A percentile compares a stretch with the other conserved stretches of the same genome.
Conservation (phyloP, 2,888 invertebrate genomes). For the Rotaria magnacalcarata region DNA sequence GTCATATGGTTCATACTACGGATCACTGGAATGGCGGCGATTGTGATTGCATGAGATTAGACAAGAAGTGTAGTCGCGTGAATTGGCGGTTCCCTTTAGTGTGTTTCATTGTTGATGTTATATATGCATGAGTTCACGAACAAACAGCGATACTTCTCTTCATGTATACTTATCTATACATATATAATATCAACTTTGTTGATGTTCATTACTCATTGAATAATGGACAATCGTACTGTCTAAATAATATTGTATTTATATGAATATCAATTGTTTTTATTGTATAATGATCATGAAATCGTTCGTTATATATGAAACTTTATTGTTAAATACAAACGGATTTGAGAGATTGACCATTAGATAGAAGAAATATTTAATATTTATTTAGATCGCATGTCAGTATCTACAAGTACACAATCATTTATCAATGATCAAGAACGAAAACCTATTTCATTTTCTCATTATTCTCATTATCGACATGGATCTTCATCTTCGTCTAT, state of each 20-base stretch:
- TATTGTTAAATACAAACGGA: too few species aligned
- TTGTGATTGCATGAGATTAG: neutral
- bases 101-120: neutral
- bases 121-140: neutral
- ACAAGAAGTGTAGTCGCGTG: neutral
- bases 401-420: neutral
- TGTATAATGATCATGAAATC: neutral
- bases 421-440: neutral
- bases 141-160: neutral
- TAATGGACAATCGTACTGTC: neutral
- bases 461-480: slow-evolving; percentile 23
- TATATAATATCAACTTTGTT: too few species aligned
- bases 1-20: neutral
- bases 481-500: neutral
- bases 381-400: neutral
- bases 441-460: slow-evolving; percentile 1
- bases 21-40: neutral
- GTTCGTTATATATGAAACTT: too few species aligned
- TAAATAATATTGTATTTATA: neutral
- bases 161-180: too few species aligned
- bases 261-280: neutral
- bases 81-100: neutral
- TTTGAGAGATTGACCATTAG: too few species aligned
- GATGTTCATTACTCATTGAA: neutral
- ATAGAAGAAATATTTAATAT: neutral